phyloP scores from a whole-genome alignment of 2,888 invertebrate genomes.

The Pogonocherus hispidulus region DNA sequence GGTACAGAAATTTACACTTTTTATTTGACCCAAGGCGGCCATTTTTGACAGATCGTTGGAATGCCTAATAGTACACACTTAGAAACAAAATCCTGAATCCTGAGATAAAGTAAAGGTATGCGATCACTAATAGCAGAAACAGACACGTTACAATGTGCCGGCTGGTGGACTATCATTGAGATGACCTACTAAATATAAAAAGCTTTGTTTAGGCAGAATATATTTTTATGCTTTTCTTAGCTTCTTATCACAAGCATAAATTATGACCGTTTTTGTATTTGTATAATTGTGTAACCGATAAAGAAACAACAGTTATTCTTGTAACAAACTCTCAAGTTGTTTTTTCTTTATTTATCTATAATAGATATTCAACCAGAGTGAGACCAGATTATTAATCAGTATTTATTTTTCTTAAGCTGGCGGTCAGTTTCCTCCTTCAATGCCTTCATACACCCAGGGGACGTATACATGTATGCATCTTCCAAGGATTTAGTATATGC shows the following conservation, averaged over 20 bases:
- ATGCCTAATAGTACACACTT: too few species aligned
- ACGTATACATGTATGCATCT: constrained; percentile 89
- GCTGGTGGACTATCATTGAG: too few species aligned
- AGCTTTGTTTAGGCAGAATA: too few species aligned
- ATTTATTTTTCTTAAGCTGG: constrained; percentile 74
- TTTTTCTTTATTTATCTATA: neutral
- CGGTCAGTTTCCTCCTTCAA: constrained; percentile 86
- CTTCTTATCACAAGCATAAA: neutral
- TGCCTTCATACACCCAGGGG: constrained; percentile 86
- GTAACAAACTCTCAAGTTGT: neutral
- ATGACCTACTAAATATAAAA: too few species aligned
- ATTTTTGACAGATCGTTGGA: too few species aligned
- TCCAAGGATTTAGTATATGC: constrained; percentile 56
- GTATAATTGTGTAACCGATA: neutral
- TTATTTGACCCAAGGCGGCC: too few species aligned
- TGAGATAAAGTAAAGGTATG: too few species aligned
- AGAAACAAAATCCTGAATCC: too few species aligned
- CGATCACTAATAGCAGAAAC: too few species aligned
- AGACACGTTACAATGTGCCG: too few species aligned
- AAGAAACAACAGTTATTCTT: neutral
- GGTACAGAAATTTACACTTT: too few species aligned
- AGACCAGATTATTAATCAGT: constrained; percentile 45
- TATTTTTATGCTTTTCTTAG: neutral
- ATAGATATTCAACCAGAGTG: constrained; percentile 20
- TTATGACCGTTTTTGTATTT: neutral